phyloP scores from a whole-genome alignment of 92 coral and sea anemone genomes.

The Anthopleura xanthogrammica region DNA sequence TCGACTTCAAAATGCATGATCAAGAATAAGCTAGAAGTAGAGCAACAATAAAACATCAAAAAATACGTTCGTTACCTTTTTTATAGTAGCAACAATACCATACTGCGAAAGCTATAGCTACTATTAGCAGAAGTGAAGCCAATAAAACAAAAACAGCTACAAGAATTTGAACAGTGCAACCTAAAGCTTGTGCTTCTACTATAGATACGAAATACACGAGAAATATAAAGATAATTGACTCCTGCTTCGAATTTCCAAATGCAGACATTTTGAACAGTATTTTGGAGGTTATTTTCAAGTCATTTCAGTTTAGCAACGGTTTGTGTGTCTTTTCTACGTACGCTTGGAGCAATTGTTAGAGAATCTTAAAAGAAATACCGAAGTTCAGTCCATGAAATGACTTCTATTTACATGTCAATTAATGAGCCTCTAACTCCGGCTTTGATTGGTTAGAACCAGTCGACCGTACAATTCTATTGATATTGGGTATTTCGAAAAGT shows the following conservation, averaged over 20 bases:
- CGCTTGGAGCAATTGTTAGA: constrained; percentile 16
- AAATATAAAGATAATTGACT: neutral
- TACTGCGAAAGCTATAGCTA: constrained; percentile 32
- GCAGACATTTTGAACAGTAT: neutral
- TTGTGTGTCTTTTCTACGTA: constrained; percentile 13
- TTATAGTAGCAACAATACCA: constrained; percentile 59
- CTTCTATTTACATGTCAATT: constrained; percentile 47
- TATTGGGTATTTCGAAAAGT: constrained; percentile 15
- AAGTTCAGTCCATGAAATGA: constrained; percentile 29
- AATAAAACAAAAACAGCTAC: constrained; percentile 73
- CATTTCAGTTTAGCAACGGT: neutral
- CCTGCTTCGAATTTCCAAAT: neutral
- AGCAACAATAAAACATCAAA: neutral
- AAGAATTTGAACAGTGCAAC: constrained; percentile 55
- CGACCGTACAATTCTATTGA: constrained; percentile 30
- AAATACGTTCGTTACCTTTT: constrained; percentile 34
- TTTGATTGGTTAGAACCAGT: constrained; percentile 54
- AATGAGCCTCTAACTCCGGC: constrained; percentile 13
- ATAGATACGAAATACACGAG: neutral
- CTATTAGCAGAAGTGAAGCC: constrained; percentile 48
- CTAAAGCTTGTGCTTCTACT: constrained; percentile 34
- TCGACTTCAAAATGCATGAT: neutral
- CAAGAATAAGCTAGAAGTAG: neutral
- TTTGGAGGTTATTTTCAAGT: neutral
- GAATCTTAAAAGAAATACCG: constrained; percentile 39